These are phyloP conservation scores for Spialia ferax DNA, from an alignment of 2,888 invertebrate species.

Conservation along the genomic window DNA sequence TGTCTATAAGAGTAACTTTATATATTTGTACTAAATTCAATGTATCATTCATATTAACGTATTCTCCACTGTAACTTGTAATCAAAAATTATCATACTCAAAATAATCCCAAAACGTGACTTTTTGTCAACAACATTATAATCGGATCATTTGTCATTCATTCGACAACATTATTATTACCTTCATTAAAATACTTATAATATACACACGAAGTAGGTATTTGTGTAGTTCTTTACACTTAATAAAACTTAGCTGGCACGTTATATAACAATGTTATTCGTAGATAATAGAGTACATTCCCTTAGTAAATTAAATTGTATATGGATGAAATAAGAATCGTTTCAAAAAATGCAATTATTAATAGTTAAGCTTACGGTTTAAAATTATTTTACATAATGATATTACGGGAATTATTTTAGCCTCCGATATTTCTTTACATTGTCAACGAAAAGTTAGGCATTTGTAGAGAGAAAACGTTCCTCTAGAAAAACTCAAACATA, in stretches of 20 bases:
- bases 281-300: conserved; percentile 38
- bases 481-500: no score
- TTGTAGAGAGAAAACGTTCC: neutral
- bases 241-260: conserved; percentile 76
- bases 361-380: conserved; percentile 17
- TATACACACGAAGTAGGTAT: conserved; percentile 24
- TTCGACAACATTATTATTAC: neutral
- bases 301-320: conserved; percentile 27
- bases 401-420: conserved; percentile 7
- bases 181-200: conserved; percentile 24
- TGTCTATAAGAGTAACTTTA: conserved; percentile 34
- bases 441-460: neutral
- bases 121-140: conserved; percentile 6
- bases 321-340: conserved; percentile 10
- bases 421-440: neutral
- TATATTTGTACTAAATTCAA: conserved; percentile 34
- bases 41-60: conserved; percentile 19
- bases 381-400: conserved; percentile 2
- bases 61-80: conserved; percentile 13
- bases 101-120: conserved; percentile 1
- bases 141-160: conserved; percentile 16
- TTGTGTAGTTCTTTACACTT: conserved; percentile 70
- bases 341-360: conserved; percentile 19
- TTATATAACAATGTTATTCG: conserved; percentile 66
- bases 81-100: conserved; percentile 10